Evolutionary conservation across 2,113 vertebrate genomes (phyloP).

Genomic region (Podiceps cristatus): DNA sequence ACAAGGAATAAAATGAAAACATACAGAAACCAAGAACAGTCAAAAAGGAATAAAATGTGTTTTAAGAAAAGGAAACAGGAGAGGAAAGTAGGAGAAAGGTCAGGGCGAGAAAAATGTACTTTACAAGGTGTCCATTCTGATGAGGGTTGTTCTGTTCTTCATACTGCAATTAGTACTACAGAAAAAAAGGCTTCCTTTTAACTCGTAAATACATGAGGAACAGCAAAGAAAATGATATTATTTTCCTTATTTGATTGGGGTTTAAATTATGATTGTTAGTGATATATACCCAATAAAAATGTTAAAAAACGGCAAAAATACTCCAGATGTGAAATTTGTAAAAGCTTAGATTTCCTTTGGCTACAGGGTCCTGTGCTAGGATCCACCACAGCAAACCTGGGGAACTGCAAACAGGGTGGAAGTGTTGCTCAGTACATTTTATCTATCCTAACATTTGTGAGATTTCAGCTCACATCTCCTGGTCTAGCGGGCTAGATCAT

Average conservation of each 20-base stretch:
- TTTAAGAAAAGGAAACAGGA: background rate
- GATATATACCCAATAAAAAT: background rate
- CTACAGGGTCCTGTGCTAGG: fast-evolving
- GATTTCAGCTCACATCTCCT: background rate
- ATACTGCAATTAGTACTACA: background rate
- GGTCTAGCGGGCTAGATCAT: background rate
- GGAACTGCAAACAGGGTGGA: fast-evolving
- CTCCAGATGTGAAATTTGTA: background rate
- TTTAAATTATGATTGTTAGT: background rate
- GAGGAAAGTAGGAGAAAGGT: background rate
- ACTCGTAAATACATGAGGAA: background rate
- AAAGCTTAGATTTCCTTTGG: background rate
- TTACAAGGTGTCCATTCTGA: background rate
- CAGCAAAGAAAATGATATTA: background rate
- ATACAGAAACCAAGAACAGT: background rate
- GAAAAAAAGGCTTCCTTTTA: background rate
- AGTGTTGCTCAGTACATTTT: background rate
- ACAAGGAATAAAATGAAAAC: background rate
- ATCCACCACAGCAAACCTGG: fast-evolving
- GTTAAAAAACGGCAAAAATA: background rate
- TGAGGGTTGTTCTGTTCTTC: background rate
- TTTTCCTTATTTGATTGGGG: background rate
- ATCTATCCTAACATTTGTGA: background rate
- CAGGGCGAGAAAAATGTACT: background rate
- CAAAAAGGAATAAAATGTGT: background rate